Percentiles rank a stretch among this genome's conserved stretches.
Evolutionary conservation across 2,888 invertebrate species (phyloP).

Genomic region (Zaprionus lineosus): DNA sequence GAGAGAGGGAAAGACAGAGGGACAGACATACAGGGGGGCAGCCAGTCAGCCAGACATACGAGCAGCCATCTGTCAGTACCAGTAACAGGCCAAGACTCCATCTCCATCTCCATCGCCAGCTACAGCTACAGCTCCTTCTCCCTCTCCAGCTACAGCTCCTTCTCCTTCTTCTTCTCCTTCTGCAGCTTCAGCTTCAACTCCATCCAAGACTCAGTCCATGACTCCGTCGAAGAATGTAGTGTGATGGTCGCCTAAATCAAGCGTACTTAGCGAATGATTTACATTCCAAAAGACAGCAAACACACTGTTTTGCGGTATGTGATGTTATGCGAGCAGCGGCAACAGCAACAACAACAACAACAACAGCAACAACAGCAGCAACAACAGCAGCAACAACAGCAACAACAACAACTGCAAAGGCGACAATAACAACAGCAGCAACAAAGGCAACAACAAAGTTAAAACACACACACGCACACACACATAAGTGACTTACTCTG

Average conservation of each 20-base stretch:
- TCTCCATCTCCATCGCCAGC: constrained; percentile 2
- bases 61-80: constrained; percentile 71
- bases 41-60: constrained; percentile 35
- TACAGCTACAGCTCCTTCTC: not conserved
- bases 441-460: constrained; percentile 36
- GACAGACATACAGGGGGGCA: no score
- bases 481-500: no score
- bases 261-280: constrained; percentile 82
- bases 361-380: constrained; percentile 33
- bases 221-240: constrained; percentile 72
- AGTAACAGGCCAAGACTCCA: constrained; percentile 45
- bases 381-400: constrained; percentile 56
- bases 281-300: constrained; percentile 82
- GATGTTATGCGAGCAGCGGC: constrained; percentile 79
- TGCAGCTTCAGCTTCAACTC: constrained; percentile 24
- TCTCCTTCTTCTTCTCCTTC: not conserved
- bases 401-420: constrained; percentile 28
- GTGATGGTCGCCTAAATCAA: constrained; percentile 82
- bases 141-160: constrained; percentile 11
- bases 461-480: constrained; percentile 17
- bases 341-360: constrained; percentile 38
- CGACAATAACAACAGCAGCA: constrained; percentile 38
- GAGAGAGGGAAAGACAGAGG: no score
- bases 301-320: constrained; percentile 81
- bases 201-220: constrained; percentile 39